Conservation (phyloP, 1,140 invertebrate genomes). For the Caenorhabditis briggsae region DNA sequence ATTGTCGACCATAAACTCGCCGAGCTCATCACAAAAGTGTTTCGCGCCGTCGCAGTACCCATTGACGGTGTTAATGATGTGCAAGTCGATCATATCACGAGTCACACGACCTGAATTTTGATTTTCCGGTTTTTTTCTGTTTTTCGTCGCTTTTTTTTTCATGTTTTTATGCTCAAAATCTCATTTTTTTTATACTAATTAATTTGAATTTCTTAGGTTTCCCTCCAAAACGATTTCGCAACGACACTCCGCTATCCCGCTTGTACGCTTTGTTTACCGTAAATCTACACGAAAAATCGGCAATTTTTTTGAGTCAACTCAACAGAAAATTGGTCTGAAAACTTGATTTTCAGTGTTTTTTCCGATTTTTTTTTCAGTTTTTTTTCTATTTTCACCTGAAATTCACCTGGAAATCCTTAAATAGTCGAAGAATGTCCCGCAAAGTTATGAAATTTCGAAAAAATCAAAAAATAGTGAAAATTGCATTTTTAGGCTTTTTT, state of each 20-base stretch:
- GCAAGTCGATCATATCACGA: slow-evolving; percentile 86
- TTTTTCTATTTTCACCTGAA: background rate
- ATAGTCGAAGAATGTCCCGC: background rate
- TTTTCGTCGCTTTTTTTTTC: background rate
- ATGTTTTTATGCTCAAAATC: background rate
- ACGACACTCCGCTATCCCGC: slow-evolving; percentile 46
- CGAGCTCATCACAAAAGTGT: slow-evolving; percentile 83
- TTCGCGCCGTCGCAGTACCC: slow-evolving; percentile 83
- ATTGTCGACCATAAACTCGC: slow-evolving; percentile 83
- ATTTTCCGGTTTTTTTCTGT: background rate
- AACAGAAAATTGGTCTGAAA: background rate
- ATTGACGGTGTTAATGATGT: slow-evolving; percentile 86
- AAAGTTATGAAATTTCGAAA: background rate
- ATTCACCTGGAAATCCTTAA: background rate
- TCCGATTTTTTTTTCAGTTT: background rate
- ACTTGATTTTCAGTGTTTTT: background rate
- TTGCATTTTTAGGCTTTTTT: no score
- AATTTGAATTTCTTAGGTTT: background rate
- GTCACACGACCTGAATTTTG: slow-evolving; percentile 81
- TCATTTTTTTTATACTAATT: background rate
- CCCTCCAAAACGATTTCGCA: background rate
- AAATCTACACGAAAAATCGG: background rate
- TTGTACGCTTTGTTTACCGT: background rate
- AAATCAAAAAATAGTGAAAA: no score
- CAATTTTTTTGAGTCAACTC: background rate